A percentile compares a stretch with the other conserved stretches of the same genome.
Evolutionary conservation across 2,113 vertebrate genomes (phyloP).

Genomic region (Phyllostomus discolor): DNA sequence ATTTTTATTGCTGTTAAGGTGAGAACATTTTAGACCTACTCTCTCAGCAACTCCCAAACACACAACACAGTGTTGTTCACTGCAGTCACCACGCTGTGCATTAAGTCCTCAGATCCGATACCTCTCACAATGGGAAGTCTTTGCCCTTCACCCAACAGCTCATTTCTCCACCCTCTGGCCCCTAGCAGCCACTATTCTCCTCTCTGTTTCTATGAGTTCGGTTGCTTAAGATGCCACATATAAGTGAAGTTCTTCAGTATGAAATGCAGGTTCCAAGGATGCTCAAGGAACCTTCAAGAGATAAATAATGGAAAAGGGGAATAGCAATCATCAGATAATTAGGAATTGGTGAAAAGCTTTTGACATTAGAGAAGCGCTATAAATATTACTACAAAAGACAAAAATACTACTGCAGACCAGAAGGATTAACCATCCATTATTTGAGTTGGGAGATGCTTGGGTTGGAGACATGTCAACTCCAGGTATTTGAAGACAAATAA

Average conservation of each 20-base stretch:
- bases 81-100: not conserved
- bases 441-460: not conserved
- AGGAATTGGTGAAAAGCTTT: not conserved
- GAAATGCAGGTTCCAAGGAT: not conserved
- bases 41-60: not conserved
- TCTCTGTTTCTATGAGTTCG: not conserved
- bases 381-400: not conserved
- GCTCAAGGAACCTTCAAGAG: not conserved
- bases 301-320: not conserved
- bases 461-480: not conserved
- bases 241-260: not conserved
- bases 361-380: not conserved
- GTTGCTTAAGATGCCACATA: not conserved
- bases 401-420: not conserved
- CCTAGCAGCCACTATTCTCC: not conserved
- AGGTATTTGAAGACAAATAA: not conserved
- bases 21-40: not conserved
- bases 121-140: not conserved
- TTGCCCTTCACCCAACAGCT: not conserved
- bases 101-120: not conserved
- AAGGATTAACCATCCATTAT: not conserved
- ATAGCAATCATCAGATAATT: not conserved
- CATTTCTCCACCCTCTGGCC: not conserved
- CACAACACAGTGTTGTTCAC: not conserved
- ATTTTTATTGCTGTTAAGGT: not conserved